Conservation (phyloP, 2,797 vertebrate genomes). For the Pelobates cultripes region DNA sequence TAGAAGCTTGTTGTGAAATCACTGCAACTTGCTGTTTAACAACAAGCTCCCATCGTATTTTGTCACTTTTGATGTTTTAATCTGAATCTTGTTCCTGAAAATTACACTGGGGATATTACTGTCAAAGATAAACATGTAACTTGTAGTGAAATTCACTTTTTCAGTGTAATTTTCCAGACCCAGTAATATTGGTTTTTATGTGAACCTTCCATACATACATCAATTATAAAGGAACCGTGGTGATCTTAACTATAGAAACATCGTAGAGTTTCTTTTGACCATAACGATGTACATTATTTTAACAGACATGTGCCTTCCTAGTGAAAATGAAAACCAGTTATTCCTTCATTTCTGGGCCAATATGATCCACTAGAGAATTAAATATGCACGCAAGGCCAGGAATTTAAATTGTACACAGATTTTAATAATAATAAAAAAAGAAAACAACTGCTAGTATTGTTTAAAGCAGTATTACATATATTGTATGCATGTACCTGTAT, state of each 20-base stretch:
- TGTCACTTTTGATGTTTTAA: too few species aligned
- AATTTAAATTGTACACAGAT: slow-evolving; percentile 55
- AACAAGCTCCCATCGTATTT: too few species aligned
- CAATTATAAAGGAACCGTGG: slow-evolving; percentile 42
- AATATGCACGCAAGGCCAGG: slow-evolving; percentile 52
- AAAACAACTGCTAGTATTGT: slow-evolving; percentile 6
- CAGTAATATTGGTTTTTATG: neutral
- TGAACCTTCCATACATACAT: slow-evolving; percentile 33
- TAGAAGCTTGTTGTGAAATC: too few species aligned
- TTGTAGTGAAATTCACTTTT: neutral
- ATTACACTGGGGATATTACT: neutral
- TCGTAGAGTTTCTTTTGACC: slow-evolving; percentile 45
- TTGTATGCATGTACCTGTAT: neutral
- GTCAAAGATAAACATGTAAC: neutral
- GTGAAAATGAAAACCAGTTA: slow-evolving; percentile 56
- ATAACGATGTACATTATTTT: slow-evolving; percentile 45
- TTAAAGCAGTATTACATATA: slow-evolving; percentile 18
- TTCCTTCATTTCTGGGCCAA: slow-evolving; percentile 42
- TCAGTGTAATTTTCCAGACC: neutral
- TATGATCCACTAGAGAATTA: slow-evolving; percentile 50
- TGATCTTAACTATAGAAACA: slow-evolving; percentile 39
- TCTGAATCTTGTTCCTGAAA: neutral
- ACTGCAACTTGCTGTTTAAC: too few species aligned
- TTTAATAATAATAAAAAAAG: slow-evolving; percentile 30
- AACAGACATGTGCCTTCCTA: slow-evolving; percentile 52